Evolutionary conservation across 2,113 vertebrate species (phyloP), one percentile per base, ranked within the genome.

Genomic region (Etia nguti): DNA sequence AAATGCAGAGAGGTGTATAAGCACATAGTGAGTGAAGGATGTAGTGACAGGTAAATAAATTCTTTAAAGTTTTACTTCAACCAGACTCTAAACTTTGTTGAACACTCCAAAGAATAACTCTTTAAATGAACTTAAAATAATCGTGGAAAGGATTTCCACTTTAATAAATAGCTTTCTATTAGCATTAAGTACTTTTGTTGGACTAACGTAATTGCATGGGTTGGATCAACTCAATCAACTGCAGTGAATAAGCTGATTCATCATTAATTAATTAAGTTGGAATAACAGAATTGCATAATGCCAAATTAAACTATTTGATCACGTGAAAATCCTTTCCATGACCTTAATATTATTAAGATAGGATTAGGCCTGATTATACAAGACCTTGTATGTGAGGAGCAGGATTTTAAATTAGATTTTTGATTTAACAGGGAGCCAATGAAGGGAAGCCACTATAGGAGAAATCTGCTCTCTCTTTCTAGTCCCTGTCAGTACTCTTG

Each of bases 291-390:
- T 57, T 2, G 4, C 0, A 0, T 57, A 57, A 57, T 57, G 55
- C 7, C 15, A 57, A 29, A 57, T 26, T 29, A 26, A 57, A 57
- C 55, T 2, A 15, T 57, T 29, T 57, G 10, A 29, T 26, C 12
- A 26, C 0, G 0, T 26, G 24, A 12, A 57, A 26, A 2, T 57
- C 0, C 0, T 57, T 57, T 57, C 55, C 55, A 57, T 57, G 22
- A 57, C n/a, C 26, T 26, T 8, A 56, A 56, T 0, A 0, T 12
- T 0, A 24, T 56, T 56, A 26, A 56, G 54, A 56, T 56, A 24
- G 24, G 54, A 56, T 13, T 11, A 22, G 22, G 54, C 22, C 54
- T 56, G 22, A 56, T 26, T 56, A 8, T 56, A 13, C 26, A 26
- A 26, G 11, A 26, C 11, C 54, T 56, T 56, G 54, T 56, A 56